Evolutionary conservation across 2,888 invertebrate species (phyloP), one percentile per base, ranked within the genome.

Genomic region (Caenorhabditis sp.): DNA sequence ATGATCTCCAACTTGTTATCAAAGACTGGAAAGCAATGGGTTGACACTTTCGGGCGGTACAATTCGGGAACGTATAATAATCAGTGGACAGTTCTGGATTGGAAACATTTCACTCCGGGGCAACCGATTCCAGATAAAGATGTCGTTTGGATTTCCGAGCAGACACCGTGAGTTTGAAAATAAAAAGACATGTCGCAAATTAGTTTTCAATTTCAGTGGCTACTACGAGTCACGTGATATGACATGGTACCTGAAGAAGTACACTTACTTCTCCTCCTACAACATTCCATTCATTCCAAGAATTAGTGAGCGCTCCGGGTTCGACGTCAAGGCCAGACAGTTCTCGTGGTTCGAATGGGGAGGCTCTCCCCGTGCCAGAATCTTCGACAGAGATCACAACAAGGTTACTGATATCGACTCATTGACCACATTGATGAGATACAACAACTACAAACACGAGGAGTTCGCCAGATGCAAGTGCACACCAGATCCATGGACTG

Each of bases 11-110:
- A 96, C 93, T 95, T 95, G 82, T 93, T 97, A 64, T 95, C 96
- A 0, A 93, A 93, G 44, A 86, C 86, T 16, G 87, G 87, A 49
- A 81, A 86, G 58, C 85, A 87, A 41, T 90, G 90, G 90, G 85
- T 86, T 12, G 84, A 89, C 47, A 83, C 84, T 12, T 90, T 96
- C 90, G 94, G 94, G 0, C 93, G 93, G n/a, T 95, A 94, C 92
- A 95, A 96, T 93, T 95, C 96, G 38, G 95, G 95, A n/a, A 96
- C 96, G 56, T 94, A 95, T 81, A 95, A 95, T 92, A 96, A 96
- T 91, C 96, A 97, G 92, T 90, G 90, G 90, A 90, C 90, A 2
- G 84, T 90, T 24, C 77, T 90, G 0, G 95, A 96, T 92, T 95
- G 95, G 90, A 94, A 94, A 70, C 94, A 94, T 88, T 95, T 95